Evolutionary conservation across 2,888 invertebrate species (phyloP).

Genomic region (Heliconius ethilla): DNA sequence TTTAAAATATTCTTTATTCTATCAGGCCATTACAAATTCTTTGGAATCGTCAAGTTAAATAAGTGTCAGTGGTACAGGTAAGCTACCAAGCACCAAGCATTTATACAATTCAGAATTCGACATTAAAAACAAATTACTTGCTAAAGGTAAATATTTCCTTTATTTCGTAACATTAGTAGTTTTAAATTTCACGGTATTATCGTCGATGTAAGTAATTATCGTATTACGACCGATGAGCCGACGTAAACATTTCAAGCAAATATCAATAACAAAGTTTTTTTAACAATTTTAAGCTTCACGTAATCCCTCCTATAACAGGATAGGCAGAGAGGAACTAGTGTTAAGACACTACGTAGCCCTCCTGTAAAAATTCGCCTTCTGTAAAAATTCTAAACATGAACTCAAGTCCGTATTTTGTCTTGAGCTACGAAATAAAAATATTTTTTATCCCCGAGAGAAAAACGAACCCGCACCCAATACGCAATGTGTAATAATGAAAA

Average conservation of each 20-base stretch:
- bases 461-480: not conserved
- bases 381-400: too few relatives aligned
- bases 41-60: too few relatives aligned
- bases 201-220: slow-evolving; percentile 1
- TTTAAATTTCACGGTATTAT: slow-evolving; percentile 11
- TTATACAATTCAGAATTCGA: not conserved
- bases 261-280: not conserved
- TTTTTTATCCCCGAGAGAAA: not conserved
- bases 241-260: not conserved
- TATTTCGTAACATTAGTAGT: slow-evolving; percentile 11
- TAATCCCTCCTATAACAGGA: not conserved
- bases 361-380: too few relatives aligned
- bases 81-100: too few relatives aligned
- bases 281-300: not conserved
- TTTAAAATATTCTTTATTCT: too few relatives aligned
- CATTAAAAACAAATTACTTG: not conserved
- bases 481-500: too few relatives aligned
- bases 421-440: not conserved
- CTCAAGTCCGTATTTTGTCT: not conserved
- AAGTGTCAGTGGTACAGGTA: too few relatives aligned
- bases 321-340: not conserved
- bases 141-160: slow-evolving; percentile 6
- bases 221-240: not conserved
- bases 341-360: not conserved
- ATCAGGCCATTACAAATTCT: too few relatives aligned